phyloP scores from a whole-genome alignment of 2,113 vertebrate species.

The Plotosus lineatus region DNA sequence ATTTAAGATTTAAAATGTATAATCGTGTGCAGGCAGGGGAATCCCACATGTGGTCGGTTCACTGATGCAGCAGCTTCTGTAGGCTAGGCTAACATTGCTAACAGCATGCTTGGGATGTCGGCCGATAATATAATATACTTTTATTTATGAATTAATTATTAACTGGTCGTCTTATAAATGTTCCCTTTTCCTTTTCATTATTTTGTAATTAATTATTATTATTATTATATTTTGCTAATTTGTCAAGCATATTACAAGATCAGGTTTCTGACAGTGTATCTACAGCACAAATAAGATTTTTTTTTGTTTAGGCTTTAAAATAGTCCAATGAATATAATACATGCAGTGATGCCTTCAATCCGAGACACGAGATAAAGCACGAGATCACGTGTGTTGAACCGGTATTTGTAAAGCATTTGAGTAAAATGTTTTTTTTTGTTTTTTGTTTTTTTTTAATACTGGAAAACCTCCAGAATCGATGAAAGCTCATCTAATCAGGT shows the following conservation, averaged over 20 bases:
- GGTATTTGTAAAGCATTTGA: neutral
- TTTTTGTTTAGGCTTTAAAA: neutral
- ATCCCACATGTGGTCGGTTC: constrained; percentile 31
- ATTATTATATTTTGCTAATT: neutral
- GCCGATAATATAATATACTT: neutral
- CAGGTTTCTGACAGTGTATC: no score
- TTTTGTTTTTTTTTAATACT: no score
- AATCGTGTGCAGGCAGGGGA: constrained; percentile 23
- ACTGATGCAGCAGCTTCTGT: constrained; percentile 3
- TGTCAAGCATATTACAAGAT: neutral
- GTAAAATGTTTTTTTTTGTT: constrained; percentile 1
- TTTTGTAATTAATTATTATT: no score
- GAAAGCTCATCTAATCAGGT: neutral
- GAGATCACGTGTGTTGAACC: neutral
- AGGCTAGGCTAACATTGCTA: constrained; percentile 18
- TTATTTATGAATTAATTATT: neutral
- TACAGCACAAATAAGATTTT: neutral
- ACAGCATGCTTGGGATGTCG: neutral
- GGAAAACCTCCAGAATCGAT: neutral
- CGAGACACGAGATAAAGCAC: no score
- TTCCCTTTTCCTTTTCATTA: neutral
- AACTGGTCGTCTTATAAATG: neutral
- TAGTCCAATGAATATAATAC: neutral
- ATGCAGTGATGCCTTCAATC: neutral
- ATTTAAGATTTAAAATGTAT: constrained; percentile 36